Percentiles rank a stretch among this genome's conserved stretches.
Evolutionary conservation across 92 coral and sea anemone species (phyloP).

Genomic region (Meandrina meandrites): DNA sequence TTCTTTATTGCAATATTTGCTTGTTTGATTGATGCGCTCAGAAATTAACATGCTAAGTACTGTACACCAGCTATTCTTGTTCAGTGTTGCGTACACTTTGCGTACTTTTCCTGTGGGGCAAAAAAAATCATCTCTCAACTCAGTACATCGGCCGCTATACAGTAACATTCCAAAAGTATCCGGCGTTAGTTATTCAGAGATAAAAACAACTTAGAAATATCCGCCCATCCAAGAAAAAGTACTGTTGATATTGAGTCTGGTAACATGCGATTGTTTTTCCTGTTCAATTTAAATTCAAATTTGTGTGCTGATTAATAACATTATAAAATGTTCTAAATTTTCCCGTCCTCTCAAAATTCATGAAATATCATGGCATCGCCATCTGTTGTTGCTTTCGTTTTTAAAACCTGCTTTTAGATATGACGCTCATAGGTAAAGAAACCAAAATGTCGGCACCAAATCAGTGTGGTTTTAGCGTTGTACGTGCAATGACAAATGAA

Average conservation of each 20-base stretch:
- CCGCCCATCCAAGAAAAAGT: not conserved
- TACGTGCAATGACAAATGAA: not conserved
- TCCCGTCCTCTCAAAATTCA: not conserved
- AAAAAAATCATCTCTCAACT: not conserved
- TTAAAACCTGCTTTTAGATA: not conserved
- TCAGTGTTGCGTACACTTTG: not conserved
- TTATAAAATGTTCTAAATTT: not conserved
- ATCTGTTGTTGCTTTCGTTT: not conserved
- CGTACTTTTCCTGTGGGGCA: not conserved
- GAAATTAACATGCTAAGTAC: not conserved
- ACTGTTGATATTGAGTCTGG: slow-evolving; percentile 6
- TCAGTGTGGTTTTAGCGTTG: not conserved
- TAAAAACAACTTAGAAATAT: not conserved
- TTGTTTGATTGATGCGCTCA: not conserved
- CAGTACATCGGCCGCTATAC: not conserved
- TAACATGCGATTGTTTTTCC: slow-evolving; percentile 9
- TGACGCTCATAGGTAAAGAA: not conserved
- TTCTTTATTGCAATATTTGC: slow-evolving; percentile 7
- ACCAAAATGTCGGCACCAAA: not conserved
- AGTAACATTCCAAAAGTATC: not conserved
- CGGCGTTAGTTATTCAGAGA: not conserved
- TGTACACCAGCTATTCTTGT: not conserved
- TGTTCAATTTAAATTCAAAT: not conserved
- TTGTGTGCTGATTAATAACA: not conserved
- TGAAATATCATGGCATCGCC: not conserved